Conservation (phyloP, 2,888 invertebrate genomes). For the Strigamia maritima region DNA sequence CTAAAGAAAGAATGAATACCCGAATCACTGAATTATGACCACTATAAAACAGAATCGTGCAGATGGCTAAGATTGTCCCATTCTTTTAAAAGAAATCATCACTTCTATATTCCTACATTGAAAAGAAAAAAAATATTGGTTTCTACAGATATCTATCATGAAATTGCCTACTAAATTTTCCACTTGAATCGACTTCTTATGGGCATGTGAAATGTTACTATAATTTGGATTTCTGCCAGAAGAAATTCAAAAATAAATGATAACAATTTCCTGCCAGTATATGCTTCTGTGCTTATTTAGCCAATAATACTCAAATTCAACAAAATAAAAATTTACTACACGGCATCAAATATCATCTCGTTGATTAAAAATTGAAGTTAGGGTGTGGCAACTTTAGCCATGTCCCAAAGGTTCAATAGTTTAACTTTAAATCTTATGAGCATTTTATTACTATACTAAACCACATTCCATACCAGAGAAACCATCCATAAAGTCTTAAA, state of each 20-base stretch:
- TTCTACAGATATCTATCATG: not conserved
- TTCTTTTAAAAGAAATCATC: not conserved
- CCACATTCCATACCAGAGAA: too few species aligned
- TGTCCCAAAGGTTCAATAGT: too few species aligned
- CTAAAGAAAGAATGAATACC: not conserved
- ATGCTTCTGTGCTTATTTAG: not conserved
- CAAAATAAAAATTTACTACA: too few species aligned
- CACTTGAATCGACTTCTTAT: not conserved
- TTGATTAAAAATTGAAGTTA: not conserved
- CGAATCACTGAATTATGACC: not conserved
- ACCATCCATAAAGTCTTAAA: too few species aligned
- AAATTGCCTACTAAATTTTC: not conserved
- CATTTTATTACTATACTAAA: too few species aligned
- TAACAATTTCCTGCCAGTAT: not conserved
- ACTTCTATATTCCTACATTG: not conserved
- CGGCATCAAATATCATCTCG: too few species aligned
- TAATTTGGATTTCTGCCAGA: not conserved
- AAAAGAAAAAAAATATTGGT: not conserved
- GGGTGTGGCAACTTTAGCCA: too few species aligned
- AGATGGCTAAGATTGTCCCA: not conserved
- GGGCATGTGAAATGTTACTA: not conserved
- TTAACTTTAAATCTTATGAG: too few species aligned
- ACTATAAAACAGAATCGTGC: not conserved
- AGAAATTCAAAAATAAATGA: not conserved
- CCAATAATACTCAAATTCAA: not conserved